Conservation (phyloP, 1,140 invertebrate genomes). For the Brachionus asplanchnoidis region DNA sequence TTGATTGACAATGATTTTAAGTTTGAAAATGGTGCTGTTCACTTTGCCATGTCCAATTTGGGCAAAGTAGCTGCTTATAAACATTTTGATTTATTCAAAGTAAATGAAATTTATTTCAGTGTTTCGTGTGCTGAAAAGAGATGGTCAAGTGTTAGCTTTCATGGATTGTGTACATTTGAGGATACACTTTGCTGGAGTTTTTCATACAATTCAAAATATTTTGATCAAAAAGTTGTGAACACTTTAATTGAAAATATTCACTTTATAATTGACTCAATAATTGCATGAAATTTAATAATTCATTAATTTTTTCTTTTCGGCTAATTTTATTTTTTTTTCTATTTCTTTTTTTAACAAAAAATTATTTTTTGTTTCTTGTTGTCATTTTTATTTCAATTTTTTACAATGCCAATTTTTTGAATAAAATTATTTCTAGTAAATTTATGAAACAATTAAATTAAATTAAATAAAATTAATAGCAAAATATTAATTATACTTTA, state of each 20-base stretch:
- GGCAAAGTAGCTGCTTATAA: background rate
- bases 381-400: no score
- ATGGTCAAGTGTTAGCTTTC: background rate
- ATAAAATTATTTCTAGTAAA: no score
- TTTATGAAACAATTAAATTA: no score
- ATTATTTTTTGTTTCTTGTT: no score
- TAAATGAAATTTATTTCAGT: slow-evolving; percentile 19
- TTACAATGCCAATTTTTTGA: no score
- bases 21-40: slow-evolving; percentile 9
- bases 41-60: background rate
- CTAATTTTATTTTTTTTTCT: no score
- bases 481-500: no score
- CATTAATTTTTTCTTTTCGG: no score
- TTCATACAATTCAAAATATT: background rate
- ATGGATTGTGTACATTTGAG: background rate
- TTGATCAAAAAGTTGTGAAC: background rate
- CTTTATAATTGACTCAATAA: slow-evolving; percentile 21
- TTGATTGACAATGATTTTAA: background rate
- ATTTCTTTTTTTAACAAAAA: no score
- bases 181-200: slow-evolving; percentile 16
- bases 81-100: background rate
- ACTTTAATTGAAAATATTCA: background rate
- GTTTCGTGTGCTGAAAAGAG: background rate
- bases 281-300: background rate
- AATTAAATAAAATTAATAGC: no score